Evolutionary conservation across 2,888 invertebrate species (phyloP).

Genomic region (Mayetiola destructor): DNA sequence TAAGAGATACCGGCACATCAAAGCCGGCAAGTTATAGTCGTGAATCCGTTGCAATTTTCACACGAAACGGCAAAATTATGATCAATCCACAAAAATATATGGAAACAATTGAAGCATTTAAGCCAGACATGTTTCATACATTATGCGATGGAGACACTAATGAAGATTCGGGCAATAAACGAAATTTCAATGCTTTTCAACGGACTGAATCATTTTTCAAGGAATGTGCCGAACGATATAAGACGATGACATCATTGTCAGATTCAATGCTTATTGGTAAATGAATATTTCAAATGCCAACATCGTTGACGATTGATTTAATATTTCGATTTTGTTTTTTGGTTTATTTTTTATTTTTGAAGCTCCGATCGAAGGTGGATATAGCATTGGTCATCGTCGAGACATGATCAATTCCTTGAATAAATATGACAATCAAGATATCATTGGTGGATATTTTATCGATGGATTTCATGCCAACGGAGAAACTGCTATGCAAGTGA

Average conservation of each 20-base stretch:
- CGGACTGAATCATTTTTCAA: slow-evolving; percentile 53
- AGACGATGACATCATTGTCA: slow-evolving; percentile 38
- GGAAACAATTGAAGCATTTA: slow-evolving; percentile 58
- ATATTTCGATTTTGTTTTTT: too few relatives aligned
- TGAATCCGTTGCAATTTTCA: slow-evolving; percentile 60
- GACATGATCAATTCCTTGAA: slow-evolving; percentile 46
- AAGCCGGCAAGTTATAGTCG: slow-evolving; percentile 58
- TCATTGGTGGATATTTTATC: slow-evolving; percentile 58
- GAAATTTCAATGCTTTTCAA: slow-evolving; percentile 54
- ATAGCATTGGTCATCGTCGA: slow-evolving; percentile 46
- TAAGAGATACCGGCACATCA: slow-evolving; percentile 47
- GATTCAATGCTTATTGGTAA: slow-evolving; percentile 38
- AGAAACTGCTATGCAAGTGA: slow-evolving; percentile 38
- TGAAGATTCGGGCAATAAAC: slow-evolving; percentile 49
- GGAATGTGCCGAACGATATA: slow-evolving; percentile 50
- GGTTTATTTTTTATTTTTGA: slow-evolving; percentile 17
- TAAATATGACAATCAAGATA: slow-evolving; percentile 27
- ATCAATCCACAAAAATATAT: slow-evolving; percentile 54
- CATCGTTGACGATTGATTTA: background rate
- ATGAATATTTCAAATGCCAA: slow-evolving; percentile 16
- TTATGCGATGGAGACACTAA: slow-evolving; percentile 51
- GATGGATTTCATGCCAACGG: slow-evolving; percentile 72
- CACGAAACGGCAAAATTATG: slow-evolving; percentile 56
- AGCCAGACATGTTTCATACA: slow-evolving; percentile 69
- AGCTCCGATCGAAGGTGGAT: slow-evolving; percentile 48